Evolutionary conservation across 2,888 invertebrate species (phyloP).

Genomic region (Pelosia muscerda): DNA sequence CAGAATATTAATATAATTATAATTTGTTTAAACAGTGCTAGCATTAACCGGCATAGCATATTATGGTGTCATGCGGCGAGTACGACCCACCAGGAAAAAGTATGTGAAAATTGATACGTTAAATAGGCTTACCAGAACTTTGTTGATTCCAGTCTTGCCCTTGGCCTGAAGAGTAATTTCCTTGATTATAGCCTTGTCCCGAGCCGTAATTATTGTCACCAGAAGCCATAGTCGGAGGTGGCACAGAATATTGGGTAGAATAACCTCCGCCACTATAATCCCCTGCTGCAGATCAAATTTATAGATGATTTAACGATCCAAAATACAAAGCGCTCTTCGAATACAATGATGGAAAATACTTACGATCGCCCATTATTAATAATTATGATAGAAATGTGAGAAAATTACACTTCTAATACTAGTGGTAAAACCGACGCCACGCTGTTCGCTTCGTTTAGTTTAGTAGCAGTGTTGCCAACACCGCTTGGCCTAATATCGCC

Average conservation of each 20-base stretch:
- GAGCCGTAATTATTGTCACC: slow-evolving; percentile 75
- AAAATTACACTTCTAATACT: not conserved
- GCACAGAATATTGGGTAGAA: slow-evolving; percentile 80
- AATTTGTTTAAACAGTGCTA: no score
- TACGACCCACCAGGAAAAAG: not conserved
- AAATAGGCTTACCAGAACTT: slow-evolving; percentile 61
- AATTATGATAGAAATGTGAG: not conserved
- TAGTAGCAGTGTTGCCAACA: not conserved
- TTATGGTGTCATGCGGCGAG: not conserved
- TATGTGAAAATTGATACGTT: not conserved
- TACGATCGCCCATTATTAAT: slow-evolving; percentile 49
- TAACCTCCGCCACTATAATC: slow-evolving; percentile 79
- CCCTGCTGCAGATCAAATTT: slow-evolving; percentile 57
- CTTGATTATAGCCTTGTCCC: slow-evolving; percentile 72
- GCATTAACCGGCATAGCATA: not conserved
- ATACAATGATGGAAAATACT: slow-evolving; percentile 23
- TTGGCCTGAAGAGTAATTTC: slow-evolving; percentile 66
- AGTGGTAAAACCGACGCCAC: slow-evolving; percentile 47
- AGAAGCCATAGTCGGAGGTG: slow-evolving; percentile 76
- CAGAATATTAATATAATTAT: not conserved
- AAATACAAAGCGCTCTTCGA: not conserved
- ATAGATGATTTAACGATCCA: not conserved
- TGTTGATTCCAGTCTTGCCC: slow-evolving; percentile 75
- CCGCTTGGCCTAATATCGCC: no score
- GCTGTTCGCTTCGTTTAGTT: not conserved